Base-by-base conservation (phyloP, 2,797 vertebrate genomes). In the Etheostoma nigrum region DNA sequence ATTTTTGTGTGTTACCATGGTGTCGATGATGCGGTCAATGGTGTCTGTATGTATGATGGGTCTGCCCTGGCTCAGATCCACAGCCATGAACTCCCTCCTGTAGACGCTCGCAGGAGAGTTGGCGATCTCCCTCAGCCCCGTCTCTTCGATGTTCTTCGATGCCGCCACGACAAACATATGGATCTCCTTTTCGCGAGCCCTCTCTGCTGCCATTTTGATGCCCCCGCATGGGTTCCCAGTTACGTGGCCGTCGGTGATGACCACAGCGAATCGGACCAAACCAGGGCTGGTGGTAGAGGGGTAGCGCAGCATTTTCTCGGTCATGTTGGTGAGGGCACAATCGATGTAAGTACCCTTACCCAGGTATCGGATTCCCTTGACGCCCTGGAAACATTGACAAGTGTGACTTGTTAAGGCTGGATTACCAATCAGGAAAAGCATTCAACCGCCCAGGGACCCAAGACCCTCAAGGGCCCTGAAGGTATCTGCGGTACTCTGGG, bases 171-270 rank as follows among this genome's bases (percentile, higher is more conserved):
- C 93, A 0, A 99, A 99, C 25, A 99, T 88, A 67, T 92, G 95
- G 86, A 99, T 96, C 19, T 89, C 93, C 65, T 94, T 87, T 0
- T 98, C 97, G 0, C 96, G 95, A 0, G 96, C 98, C 19, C 36
- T 86, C 83, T 99, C 98, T 0, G 97, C 96, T 45, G 96, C 92
- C 78, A 93, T 45, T 90, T 98, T 98, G 90, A 99, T 96, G 18
- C 97, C 97, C 0, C 95, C 95, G 0, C 98, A 99, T 0, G 95
- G 96, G 86, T 82, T 96, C 68, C 96, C 97, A 0, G 98, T 99
- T 77, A 98, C 96, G 0, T 99, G 98, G 62, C 98, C 98, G 0
- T 99, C 98, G 0, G 98, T 99, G 93, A 99, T 97, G 83, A 99
- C 95, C 60, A 99, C 90, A 0, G 96, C 96, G 0, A 98, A 99